Base-by-base conservation (phyloP, 2,888 invertebrate species). In the Phyllotreta cruciferae region DNA sequence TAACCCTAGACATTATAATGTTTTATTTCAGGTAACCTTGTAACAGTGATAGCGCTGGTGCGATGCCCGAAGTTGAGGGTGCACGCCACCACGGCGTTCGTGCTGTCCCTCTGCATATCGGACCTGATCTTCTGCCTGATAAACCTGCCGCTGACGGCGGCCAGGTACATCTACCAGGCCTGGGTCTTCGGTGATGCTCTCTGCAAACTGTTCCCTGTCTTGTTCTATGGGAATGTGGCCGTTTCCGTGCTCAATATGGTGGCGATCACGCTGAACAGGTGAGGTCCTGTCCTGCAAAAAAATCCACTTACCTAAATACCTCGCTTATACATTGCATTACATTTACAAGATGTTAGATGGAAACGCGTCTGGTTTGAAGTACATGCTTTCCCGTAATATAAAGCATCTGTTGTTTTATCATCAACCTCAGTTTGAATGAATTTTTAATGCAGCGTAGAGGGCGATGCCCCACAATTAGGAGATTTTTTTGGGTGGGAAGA, bases 201-300 rank as follows among this genome's bases (percentile, higher is more conserved):
- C 38, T 94, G 94, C 78, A 88, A 89, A 82, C 85, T 94, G 80
- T 94, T 94, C 82, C 93, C 94, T 0, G 89, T 94, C 71, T 87
- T 94, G 71, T 93, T 94, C 82, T 94, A 94, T 77, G 93, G 93
- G 63, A 94, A 94, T 78, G 93, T 94, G 56, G 94, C 93, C 0
- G 92, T 93, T 3, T 93, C 93, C 0, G 82, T 94, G 39, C 84
- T 94, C 66, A 93, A 92, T 75, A 94, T 94, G 92, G 93, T 94
- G 56, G 93, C 93, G 70, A 94, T 94, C 70, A 94, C 94, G 36
- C 82, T 94, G 63, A 94, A 94, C 82, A 90, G 94, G 92, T 61
- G 45, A 49, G n/a, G 56, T 53, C 34, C 9, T 24, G 24, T 4
- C 24, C 24, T 24, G 24, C 24, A 4, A 24, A 4, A 4, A 24